These are phyloP conservation scores for Climacteris rufus DNA, from an alignment of 2,113 vertebrate genomes.

Conservation along the genomic window DNA sequence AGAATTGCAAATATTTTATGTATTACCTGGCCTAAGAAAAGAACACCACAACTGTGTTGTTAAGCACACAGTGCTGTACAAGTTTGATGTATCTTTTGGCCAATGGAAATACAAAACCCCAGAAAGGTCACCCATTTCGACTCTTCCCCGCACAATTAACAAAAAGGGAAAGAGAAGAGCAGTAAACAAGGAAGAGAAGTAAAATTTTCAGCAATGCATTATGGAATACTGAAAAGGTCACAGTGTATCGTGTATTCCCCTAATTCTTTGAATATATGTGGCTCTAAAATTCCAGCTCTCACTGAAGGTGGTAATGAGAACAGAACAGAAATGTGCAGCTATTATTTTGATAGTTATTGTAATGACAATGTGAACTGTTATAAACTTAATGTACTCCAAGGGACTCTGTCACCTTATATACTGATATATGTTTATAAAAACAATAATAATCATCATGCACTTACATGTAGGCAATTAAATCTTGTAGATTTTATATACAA, in stretches of 20 bases:
- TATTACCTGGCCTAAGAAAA: background rate
- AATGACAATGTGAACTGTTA: constrained; percentile 60
- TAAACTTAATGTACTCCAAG: constrained; percentile 39
- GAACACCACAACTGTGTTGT: background rate
- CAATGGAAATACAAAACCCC: background rate
- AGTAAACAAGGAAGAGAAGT: constrained; percentile 21
- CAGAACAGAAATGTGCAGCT: constrained; percentile 49
- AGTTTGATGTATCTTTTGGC: background rate
- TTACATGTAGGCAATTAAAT: background rate
- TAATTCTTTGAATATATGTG: constrained; percentile 60
- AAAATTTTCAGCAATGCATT: background rate
- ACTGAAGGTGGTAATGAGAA: constrained; percentile 58
- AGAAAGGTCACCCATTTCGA: background rate
- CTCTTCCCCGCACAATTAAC: background rate
- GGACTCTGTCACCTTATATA: background rate
- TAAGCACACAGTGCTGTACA: background rate
- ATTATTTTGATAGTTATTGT: constrained; percentile 65
- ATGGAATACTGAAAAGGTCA: constrained; percentile 72
- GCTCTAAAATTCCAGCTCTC: constrained; percentile 61
- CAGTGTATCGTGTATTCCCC: background rate
- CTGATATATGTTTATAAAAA: background rate
- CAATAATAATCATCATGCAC: background rate
- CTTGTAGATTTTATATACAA: background rate
- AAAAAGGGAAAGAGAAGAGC: background rate
- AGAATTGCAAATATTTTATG: background rate